phyloP scores from a whole-genome alignment of 2,888 invertebrate species.

The Drosophila mettleri region DNA sequence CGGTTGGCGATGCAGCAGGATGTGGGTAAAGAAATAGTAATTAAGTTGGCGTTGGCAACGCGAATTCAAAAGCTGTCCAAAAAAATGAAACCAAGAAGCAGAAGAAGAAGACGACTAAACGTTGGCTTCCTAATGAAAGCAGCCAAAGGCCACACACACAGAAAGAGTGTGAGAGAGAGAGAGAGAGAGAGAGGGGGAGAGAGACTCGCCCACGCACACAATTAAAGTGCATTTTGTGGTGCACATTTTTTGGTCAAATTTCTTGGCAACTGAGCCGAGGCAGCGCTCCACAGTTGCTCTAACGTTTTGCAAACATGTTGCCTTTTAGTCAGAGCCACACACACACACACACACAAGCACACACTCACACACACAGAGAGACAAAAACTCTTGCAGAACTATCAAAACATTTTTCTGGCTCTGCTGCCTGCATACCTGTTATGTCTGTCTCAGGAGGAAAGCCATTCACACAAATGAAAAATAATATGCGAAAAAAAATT shows the following conservation, averaged over 20 bases:
- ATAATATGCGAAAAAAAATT: not conserved
- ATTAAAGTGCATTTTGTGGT: conserved; percentile 61
- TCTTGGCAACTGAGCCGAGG: not conserved
- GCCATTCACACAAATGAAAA: conserved; percentile 3
- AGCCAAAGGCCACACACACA: conserved; percentile 23
- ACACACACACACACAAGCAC: not conserved
- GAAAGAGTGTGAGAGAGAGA: no score
- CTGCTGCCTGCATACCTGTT: conserved; percentile 6
- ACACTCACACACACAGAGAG: not conserved
- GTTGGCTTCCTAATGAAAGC: conserved; percentile 47
- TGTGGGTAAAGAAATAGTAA: conserved; percentile 69
- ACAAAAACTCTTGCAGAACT: conserved; percentile 37
- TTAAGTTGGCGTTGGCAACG: conserved; percentile 74
- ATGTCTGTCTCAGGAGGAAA: conserved; percentile 5
- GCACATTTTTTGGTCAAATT: conserved; percentile 33
- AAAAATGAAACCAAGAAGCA: conserved; percentile 16
- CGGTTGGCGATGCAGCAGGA: conserved; percentile 17
- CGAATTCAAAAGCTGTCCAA: conserved; percentile 49
- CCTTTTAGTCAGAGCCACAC: conserved; percentile 21
- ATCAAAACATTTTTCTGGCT: conserved; percentile 25
- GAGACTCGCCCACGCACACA: conserved; percentile 3
- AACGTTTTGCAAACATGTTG: conserved; percentile 28
- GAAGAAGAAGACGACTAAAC: conserved; percentile 7
- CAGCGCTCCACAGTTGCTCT: not conserved
- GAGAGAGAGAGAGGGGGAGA: not conserved